Percentiles rank a stretch among this genome's conserved stretches.
phyloP scores from a whole-genome alignment of 2,888 invertebrate genomes.

The Acleris emargana region DNA sequence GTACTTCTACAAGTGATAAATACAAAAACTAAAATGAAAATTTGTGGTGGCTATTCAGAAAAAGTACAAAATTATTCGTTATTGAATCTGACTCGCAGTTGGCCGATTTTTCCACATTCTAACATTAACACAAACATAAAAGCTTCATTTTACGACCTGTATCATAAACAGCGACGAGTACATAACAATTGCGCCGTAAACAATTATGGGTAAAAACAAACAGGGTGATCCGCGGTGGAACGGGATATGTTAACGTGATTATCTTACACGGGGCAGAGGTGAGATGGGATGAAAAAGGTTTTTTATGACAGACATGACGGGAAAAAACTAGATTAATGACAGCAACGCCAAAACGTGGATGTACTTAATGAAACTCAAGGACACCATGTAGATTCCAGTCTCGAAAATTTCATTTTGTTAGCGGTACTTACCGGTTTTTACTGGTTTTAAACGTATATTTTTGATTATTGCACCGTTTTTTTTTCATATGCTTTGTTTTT shows the following conservation, averaged over 20 bases:
- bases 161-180: slow-evolving; percentile 29
- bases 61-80: too few relatives aligned
- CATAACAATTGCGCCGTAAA: slow-evolving; percentile 24
- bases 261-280: slow-evolving; percentile 36
- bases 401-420: too few relatives aligned
- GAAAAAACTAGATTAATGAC: neutral
- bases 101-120: neutral
- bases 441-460: too few relatives aligned
- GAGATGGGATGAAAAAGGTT: neutral
- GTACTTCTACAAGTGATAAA: too few relatives aligned
- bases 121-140: slow-evolving; percentile 20
- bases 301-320: slow-evolving; percentile 3
- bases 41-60: too few relatives aligned
- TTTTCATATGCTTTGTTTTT: too few relatives aligned
- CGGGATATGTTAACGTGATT: slow-evolving; percentile 51
- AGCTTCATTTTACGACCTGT: slow-evolving; percentile 17
- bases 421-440: too few relatives aligned
- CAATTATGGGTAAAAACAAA: slow-evolving; percentile 36
- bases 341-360: neutral
- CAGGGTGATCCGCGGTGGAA: slow-evolving; percentile 31
- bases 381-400: too few relatives aligned
- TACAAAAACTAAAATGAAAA: too few relatives aligned
- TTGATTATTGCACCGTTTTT: too few relatives aligned
- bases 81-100: too few relatives aligned
- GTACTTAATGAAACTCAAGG: neutral